phyloP scores from a whole-genome alignment of 2,113 vertebrate species.

The Mus spicilegus region DNA sequence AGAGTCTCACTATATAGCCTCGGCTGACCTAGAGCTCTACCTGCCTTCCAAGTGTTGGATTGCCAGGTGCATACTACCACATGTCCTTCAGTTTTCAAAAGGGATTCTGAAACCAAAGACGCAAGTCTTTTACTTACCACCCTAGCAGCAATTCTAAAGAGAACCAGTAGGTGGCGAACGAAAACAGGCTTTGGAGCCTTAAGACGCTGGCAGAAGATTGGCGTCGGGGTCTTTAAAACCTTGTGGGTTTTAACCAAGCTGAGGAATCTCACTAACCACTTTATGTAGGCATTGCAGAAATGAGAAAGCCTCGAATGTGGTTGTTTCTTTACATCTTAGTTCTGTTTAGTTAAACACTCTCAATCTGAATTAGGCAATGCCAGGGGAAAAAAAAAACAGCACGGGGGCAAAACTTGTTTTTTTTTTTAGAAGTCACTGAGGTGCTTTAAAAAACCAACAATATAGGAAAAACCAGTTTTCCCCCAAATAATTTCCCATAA shows the following conservation, averaged over 20 bases:
- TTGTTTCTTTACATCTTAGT: slow-evolving; percentile 12
- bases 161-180: slow-evolving; percentile 71
- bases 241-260: slow-evolving; percentile 36
- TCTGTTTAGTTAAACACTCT: background rate
- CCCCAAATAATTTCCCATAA: slow-evolving; percentile 30
- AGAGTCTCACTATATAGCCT: background rate
- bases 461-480: background rate
- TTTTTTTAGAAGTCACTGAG: background rate
- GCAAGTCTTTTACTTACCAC: background rate
- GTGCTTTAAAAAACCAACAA: slow-evolving; percentile 16
- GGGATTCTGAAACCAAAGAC: background rate
- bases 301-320: background rate
- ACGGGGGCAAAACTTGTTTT: background rate
- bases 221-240: slow-evolving; percentile 12
- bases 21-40: background rate
- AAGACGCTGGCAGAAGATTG: rapidly evolving
- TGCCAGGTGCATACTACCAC: background rate
- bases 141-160: slow-evolving; percentile 4
- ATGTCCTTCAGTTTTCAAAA: background rate
- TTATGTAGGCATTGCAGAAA: slow-evolving; percentile 40
- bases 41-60: background rate
- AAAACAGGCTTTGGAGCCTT: slow-evolving; percentile 46
- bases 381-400: background rate
- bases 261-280: slow-evolving; percentile 62
- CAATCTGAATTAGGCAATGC: slow-evolving; percentile 26